Evolutionary conservation across 2,888 invertebrate species (phyloP).

Genomic region (Aproaerema taeniolella): DNA sequence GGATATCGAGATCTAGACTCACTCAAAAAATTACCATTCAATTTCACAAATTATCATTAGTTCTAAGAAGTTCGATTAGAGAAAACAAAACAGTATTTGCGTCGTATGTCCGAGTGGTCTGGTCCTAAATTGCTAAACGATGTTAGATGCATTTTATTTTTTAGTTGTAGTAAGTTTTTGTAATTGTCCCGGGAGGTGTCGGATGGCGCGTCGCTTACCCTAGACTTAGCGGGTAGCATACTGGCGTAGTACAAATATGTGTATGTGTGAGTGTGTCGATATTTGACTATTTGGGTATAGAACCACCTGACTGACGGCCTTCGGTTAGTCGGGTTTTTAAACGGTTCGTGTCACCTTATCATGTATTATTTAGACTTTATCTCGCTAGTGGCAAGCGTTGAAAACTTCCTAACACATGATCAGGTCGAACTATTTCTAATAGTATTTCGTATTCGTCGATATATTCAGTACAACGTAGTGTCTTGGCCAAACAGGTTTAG

Average conservation of each 20-base stretch:
- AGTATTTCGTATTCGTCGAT: too few species aligned
- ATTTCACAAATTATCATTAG: constrained; percentile 29
- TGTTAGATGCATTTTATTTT: constrained; percentile 52
- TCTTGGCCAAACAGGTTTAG: too few species aligned
- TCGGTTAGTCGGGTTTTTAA: too few species aligned
- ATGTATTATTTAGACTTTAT: too few species aligned
- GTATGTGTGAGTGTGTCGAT: constrained; percentile 41
- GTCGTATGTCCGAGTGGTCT: constrained; percentile 34
- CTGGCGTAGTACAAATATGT: constrained; percentile 72
- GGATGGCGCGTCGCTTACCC: constrained; percentile 36
- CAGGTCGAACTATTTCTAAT: too few species aligned
- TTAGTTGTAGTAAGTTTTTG: constrained; percentile 45
- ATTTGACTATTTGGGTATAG: too few species aligned
- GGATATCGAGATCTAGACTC: constrained; percentile 43
- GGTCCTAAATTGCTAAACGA: constrained; percentile 40
- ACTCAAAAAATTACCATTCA: constrained; percentile 20
- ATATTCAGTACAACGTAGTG: too few species aligned
- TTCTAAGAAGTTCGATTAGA: constrained; percentile 29
- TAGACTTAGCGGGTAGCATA: constrained; percentile 59
- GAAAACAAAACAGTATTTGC: constrained; percentile 47
- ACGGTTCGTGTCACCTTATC: too few species aligned
- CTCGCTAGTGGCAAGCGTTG: too few species aligned
- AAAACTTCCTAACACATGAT: too few species aligned
- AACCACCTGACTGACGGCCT: too few species aligned
- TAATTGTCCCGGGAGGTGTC: constrained; percentile 43